These are phyloP conservation scores for Holocentrus rufus DNA, from an alignment of 2,797 vertebrate genomes.

Conservation along the genomic window DNA sequence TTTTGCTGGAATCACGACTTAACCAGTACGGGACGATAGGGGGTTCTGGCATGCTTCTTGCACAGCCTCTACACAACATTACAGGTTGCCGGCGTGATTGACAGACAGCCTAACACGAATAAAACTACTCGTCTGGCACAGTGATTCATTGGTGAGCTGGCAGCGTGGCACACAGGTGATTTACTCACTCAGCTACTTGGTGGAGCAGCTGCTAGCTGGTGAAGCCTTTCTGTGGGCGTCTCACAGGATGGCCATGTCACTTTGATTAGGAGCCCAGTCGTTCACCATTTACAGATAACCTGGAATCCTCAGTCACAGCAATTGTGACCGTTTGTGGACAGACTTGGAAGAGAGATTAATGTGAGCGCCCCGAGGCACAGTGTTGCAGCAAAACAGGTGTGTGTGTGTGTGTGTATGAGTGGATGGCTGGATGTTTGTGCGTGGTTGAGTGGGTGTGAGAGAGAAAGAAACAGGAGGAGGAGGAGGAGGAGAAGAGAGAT, in stretches of 20 bases:
- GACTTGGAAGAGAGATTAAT: background rate
- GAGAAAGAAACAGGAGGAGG: background rate
- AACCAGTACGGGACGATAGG: too few relatives aligned
- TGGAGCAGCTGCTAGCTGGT: background rate
- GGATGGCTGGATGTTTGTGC: background rate
- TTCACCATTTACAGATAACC: constrained; percentile 22
- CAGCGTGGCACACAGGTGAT: constrained; percentile 21
- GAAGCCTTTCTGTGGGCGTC: constrained; percentile 14
- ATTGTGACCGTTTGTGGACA: constrained; percentile 31
- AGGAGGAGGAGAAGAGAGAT: background rate
- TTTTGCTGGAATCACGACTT: too few relatives aligned
- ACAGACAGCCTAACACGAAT: constrained; percentile 4
- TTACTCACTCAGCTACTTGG: background rate
- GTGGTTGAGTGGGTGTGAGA: background rate
- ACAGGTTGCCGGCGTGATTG: background rate
- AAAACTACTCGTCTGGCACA: background rate
- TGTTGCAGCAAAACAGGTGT: background rate
- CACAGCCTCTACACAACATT: constrained; percentile 4
- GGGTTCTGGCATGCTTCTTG: too few relatives aligned
- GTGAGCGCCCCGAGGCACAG: background rate
- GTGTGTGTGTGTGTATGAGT: constrained; percentile 2
- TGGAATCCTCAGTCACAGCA: constrained; percentile 21
- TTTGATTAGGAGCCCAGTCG: constrained; percentile 38
- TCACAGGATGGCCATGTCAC: constrained; percentile 25
- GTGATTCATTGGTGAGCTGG: constrained; percentile 22